A percentile compares a stretch with the other conserved stretches of the same genome.
These are phyloP conservation scores for Oryzias dopingdopingensis DNA, from an alignment of 2,797 vertebrate species.

Conservation along the genomic window DNA sequence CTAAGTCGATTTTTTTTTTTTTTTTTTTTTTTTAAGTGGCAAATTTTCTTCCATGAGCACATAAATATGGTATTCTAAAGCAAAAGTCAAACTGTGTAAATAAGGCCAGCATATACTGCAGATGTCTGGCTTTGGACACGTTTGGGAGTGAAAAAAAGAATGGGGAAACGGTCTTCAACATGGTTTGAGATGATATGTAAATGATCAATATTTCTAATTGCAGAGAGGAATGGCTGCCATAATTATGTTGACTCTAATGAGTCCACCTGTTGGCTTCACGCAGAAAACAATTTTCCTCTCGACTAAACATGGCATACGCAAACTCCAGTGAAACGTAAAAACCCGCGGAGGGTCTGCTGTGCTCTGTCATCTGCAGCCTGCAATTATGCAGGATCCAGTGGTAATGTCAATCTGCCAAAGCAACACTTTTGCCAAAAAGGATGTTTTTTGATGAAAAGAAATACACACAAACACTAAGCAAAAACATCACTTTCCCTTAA, in stretches of 20 bases:
- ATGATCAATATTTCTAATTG: constrained; percentile 71
- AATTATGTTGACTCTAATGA: constrained; percentile 71
- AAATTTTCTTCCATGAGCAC: neutral
- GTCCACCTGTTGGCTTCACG: constrained; percentile 72
- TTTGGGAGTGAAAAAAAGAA: constrained; percentile 24
- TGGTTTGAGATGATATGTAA: constrained; percentile 51
- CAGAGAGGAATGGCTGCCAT: constrained; percentile 62
- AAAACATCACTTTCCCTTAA: neutral
- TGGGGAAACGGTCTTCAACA: constrained; percentile 23
- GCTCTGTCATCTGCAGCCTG: constrained; percentile 65
- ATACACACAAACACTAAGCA: constrained; percentile 17
- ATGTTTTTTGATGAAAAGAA: constrained; percentile 20
- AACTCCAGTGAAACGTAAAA: constrained; percentile 68
- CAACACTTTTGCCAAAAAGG: constrained; percentile 22
- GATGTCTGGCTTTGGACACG: constrained; percentile 33
- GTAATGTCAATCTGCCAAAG: constrained; percentile 61
- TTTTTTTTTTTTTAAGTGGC: too few relatives aligned
- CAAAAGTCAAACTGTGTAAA: neutral
- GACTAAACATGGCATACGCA: constrained; percentile 64
- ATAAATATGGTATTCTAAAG: neutral
- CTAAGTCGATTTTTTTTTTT: too few relatives aligned
- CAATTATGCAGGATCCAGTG: constrained; percentile 63
- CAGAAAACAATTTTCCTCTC: constrained; percentile 76
- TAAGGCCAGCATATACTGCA: constrained; percentile 20
- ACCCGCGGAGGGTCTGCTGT: constrained; percentile 55